Conservation (phyloP, 2,888 invertebrate species). For the Drosophila quasianomalipes region DNA sequence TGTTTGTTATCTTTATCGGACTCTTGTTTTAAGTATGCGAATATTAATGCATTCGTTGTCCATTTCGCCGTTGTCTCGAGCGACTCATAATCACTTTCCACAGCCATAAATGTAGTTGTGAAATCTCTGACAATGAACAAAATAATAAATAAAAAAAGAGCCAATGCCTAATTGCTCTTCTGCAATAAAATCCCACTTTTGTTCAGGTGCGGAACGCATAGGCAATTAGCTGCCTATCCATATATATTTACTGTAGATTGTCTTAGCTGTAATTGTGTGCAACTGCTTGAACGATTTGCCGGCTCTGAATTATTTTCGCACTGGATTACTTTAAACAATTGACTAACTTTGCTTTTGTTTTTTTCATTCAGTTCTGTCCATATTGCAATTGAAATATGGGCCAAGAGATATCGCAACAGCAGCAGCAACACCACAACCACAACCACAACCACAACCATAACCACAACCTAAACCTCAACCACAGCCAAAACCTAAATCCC, state of each 20-base stretch:
- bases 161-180: neutral
- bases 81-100: slow-evolving; percentile 2
- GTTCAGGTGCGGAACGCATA: neutral
- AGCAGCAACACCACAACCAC: slow-evolving; percentile 74
- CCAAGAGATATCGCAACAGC: slow-evolving; percentile 86
- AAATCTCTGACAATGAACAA: slow-evolving; percentile 6
- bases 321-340: neutral
- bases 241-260: neutral
- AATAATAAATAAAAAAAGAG: neutral
- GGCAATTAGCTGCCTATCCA: slow-evolving; percentile 2
- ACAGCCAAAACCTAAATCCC: slow-evolving; percentile 38
- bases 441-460: slow-evolving; percentile 46
- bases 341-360: neutral
- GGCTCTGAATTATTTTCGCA: neutral
- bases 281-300: neutral
- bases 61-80: neutral
- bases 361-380: slow-evolving; percentile 63
- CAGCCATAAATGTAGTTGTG: neutral
- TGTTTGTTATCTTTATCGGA: neutral
- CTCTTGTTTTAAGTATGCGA: neutral
- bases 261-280: neutral
- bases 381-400: slow-evolving; percentile 85
- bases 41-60: neutral
- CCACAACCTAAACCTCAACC: slow-evolving; percentile 42
- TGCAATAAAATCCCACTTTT: slow-evolving; percentile 2